phyloP scores from a whole-genome alignment of 2,113 vertebrate genomes.

The Phrynosoma platyrhinos region DNA sequence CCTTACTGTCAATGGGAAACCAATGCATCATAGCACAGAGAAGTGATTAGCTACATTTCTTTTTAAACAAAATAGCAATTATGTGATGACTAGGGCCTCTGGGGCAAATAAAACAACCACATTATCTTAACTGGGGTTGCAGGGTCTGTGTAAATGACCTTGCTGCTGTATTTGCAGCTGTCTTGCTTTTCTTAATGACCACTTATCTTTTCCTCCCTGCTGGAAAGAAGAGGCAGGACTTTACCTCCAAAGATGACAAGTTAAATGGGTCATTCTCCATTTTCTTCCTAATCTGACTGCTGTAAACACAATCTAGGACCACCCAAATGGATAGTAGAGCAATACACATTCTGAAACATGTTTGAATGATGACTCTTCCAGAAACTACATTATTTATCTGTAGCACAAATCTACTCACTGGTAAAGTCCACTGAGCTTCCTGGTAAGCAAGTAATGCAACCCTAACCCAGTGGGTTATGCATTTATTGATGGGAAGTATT shows the following conservation, averaged over 20 bases:
- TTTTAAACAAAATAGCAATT: slow-evolving; percentile 56
- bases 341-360: not conserved
- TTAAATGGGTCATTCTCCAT: slow-evolving; percentile 1
- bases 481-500: not conserved
- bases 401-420: not conserved
- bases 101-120: slow-evolving; percentile 64
- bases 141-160: slow-evolving; percentile 50
- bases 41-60: slow-evolving; percentile 58
- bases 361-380: not conserved
- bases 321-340: not conserved
- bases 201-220: slow-evolving; percentile 35
- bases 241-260: slow-evolving; percentile 9
- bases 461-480: not conserved
- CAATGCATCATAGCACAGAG: slow-evolving; percentile 58
- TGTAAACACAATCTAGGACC: slow-evolving; percentile 3
- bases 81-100: slow-evolving; percentile 43
- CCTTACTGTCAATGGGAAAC: slow-evolving; percentile 58
- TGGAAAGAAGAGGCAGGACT: not conserved
- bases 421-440: not conserved
- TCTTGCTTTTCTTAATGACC: slow-evolving; percentile 50
- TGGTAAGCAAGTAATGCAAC: not conserved
- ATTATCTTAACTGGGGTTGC: slow-evolving; percentile 48
- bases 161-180: slow-evolving; percentile 50
- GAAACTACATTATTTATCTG: not conserved
- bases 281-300: slow-evolving; percentile 10